Conservation (phyloP, 2,888 invertebrate species). For the Drosophila kuntzei region DNA sequence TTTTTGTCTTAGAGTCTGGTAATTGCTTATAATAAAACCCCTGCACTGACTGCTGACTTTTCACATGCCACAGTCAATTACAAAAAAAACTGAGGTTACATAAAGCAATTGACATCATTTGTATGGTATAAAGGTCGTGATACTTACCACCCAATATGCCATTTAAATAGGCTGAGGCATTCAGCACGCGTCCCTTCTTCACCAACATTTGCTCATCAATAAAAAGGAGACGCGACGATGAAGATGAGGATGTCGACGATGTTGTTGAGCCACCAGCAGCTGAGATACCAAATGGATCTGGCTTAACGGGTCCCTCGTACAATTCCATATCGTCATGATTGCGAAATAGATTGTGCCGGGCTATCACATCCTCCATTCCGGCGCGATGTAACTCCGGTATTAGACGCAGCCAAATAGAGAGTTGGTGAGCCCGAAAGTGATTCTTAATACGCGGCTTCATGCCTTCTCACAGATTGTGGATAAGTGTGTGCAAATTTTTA, state of each 20-base stretch:
- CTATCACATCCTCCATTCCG: conserved; percentile 95
- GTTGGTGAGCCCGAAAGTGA: conserved; percentile 97
- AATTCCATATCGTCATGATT: conserved; percentile 95
- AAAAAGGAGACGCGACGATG: conserved; percentile 79
- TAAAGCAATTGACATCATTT: conserved; percentile 12
- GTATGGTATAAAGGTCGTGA: conserved; percentile 21
- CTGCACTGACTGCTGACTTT: conserved; percentile 13
- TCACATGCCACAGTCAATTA: conserved; percentile 21
- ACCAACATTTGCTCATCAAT: conserved; percentile 84
- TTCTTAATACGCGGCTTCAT: conserved; percentile 96
- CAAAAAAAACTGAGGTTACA: not conserved
- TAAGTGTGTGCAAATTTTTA: conserved; percentile 5
- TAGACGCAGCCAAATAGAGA: conserved; percentile 97
- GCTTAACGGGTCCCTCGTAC: conserved; percentile 95
- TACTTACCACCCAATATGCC: conserved; percentile 84
- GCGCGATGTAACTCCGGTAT: conserved; percentile 96
- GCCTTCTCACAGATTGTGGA: conserved; percentile 87
- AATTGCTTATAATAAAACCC: not conserved
- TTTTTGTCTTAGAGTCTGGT: not conserved
- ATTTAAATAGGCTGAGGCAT: conserved; percentile 80
- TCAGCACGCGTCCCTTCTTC: conserved; percentile 81
- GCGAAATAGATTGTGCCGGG: conserved; percentile 94
- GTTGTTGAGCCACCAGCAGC: conserved; percentile 71
- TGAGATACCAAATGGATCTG: conserved; percentile 89
- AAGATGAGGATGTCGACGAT: conserved; percentile 61